Evolutionary conservation across 2,113 vertebrate genomes (phyloP).

Genomic region (Blennius ocellaris): DNA sequence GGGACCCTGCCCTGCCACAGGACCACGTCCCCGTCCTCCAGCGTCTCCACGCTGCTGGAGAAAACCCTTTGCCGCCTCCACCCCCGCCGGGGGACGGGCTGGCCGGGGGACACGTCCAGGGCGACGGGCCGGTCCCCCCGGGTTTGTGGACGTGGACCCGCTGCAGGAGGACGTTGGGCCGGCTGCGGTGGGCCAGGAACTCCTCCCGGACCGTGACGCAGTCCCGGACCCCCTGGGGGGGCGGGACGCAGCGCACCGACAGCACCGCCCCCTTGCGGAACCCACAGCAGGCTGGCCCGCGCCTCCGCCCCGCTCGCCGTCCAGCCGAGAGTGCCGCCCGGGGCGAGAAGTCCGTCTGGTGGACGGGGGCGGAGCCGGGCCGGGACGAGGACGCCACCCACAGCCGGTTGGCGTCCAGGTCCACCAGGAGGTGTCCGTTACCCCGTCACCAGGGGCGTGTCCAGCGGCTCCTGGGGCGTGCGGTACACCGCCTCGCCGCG

Average conservation of each 20-base stretch:
- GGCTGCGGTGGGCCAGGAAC: slow-evolving; percentile 90
- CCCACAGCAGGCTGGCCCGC: slow-evolving; percentile 81
- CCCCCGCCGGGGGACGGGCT: too few relatives aligned
- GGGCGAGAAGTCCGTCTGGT: slow-evolving; percentile 85
- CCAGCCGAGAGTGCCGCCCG: slow-evolving; percentile 82
- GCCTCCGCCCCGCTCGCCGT: slow-evolving; percentile 82
- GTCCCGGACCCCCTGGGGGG: slow-evolving; percentile 76
- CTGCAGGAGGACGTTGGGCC: slow-evolving; percentile 91
- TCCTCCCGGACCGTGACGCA: slow-evolving; percentile 92
- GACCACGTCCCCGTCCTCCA: slow-evolving; percentile 88
- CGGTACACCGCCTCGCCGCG: slow-evolving; percentile 78
- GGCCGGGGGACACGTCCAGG: slow-evolving; percentile 86
- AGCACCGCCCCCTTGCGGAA: slow-evolving; percentile 89
- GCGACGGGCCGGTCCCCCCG: slow-evolving; percentile 81
- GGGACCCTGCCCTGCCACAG: slow-evolving; percentile 88
- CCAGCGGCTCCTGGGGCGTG: slow-evolving; percentile 67
- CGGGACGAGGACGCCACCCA: slow-evolving; percentile 86
- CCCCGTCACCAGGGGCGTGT: slow-evolving; percentile 88
- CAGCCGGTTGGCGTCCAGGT: slow-evolving; percentile 86
- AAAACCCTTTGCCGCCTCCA: too few relatives aligned
- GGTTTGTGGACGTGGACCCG: slow-evolving; percentile 91
- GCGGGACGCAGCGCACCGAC: slow-evolving; percentile 85
- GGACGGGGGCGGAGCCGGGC: slow-evolving; percentile 79
- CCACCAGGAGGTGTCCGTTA: slow-evolving; percentile 90
- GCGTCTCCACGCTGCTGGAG: slow-evolving; percentile 85